These are phyloP conservation scores for Sebastolobus altivelis DNA, from an alignment of 2,797 vertebrate species.

Conservation along the genomic window DNA sequence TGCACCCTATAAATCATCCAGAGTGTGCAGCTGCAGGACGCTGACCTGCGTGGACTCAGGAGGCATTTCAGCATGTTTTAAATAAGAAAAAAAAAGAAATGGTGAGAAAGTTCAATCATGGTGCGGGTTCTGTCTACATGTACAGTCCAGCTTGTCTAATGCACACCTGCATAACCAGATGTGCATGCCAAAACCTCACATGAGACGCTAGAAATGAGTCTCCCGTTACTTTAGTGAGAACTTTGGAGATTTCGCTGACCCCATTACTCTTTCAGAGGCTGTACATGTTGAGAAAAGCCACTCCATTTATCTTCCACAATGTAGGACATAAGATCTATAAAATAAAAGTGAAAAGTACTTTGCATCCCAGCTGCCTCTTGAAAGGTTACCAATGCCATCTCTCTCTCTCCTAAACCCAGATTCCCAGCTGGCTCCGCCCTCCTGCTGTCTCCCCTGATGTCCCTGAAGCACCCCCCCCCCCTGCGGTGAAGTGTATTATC, in stretches of 20 bases:
- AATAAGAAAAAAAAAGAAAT: background rate
- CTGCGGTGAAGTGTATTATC: slow-evolving; percentile 50
- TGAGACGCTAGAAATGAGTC: background rate
- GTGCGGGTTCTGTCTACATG: background rate
- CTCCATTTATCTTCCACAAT: background rate
- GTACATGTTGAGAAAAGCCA: background rate
- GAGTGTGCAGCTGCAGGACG: background rate
- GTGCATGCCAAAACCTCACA: background rate
- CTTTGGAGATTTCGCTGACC: background rate
- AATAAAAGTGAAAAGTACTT: background rate
- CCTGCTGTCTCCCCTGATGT: slow-evolving; percentile 50
- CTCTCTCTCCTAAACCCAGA: slow-evolving; percentile 17
- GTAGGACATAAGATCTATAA: background rate
- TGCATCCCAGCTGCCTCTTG: background rate
- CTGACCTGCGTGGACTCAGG: slow-evolving; percentile 8
- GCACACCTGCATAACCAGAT: slow-evolving; percentile 13
- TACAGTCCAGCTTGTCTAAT: background rate
- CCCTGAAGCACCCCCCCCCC: slow-evolving; percentile 40
- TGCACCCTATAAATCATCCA: slow-evolving; percentile 17
- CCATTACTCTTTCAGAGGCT: background rate
- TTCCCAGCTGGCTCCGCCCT: slow-evolving; percentile 3
- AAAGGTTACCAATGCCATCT: slow-evolving; percentile 26
- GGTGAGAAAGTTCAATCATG: background rate
- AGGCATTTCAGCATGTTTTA: slow-evolving; percentile 5
- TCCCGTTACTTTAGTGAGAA: background rate